Base-by-base conservation (phyloP, 1,140 invertebrate species). In the Heliconius melpomene region DNA sequence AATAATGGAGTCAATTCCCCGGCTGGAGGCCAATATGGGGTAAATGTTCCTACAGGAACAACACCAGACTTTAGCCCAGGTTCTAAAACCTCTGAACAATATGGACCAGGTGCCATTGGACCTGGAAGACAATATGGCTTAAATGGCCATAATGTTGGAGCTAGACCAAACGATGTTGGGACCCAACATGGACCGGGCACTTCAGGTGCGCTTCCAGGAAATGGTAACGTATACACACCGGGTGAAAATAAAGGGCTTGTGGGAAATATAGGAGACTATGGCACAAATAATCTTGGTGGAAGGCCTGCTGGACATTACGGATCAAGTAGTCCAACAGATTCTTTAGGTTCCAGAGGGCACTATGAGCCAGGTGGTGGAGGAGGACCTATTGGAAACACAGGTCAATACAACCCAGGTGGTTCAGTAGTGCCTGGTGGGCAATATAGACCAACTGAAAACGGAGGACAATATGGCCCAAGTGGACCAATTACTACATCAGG, bases 241-340 rank as follows among this genome's bases (percentile, higher is more conserved):
- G 9, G 23, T 29, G 23, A 66, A 66, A 26, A 66, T 66, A 66
- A 29, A 60, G 54, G 54, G 9, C n/a, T 1, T 60, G 7, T 11
- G 54, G 54, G 54, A 66, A 66, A 66, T 16, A 57, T 29, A 70
- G 81, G 73, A 32, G 72, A 75, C n/a, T 79, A 75, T 70, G 75
- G 66, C 52, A 74, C 16, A 26, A 72, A 23, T 57, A 32, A 29
- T 29, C 26, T 26, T 7, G 46, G 74, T n/a, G 26, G 46, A 20
- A 50, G 50, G 70, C 75, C 72, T 32, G 81, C 71, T 36, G 83
- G 70, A 32, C 77, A 79, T 74, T 80, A 82, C 32, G 73, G 26
- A 52, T 20, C 54, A 73, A 46, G 50, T 38, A 72, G 78, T 1
- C 29, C 77, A 52, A 74, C 75, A 23, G 70, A 66, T 20, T 32